Percentiles rank a stretch among this genome's conserved stretches.
These are phyloP conservation scores for Sinodicranocentrus sp. DNA, from an alignment of 2,888 invertebrate genomes.

Conservation along the genomic window DNA sequence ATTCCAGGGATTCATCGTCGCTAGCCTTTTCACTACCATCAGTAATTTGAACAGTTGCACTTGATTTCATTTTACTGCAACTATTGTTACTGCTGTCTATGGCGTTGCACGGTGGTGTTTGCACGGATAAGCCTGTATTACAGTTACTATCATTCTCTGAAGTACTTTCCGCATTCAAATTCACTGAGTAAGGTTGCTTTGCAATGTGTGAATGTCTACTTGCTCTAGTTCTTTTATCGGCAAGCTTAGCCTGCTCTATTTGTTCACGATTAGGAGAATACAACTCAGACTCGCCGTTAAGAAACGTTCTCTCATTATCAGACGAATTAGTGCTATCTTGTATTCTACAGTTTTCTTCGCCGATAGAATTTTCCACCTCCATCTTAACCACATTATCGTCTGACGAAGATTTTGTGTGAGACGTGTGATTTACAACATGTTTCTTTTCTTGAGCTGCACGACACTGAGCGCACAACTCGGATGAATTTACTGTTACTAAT, in stretches of 20 bases:
- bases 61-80: conserved; percentile 35
- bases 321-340: conserved; percentile 50
- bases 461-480: conserved; percentile 72
- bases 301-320: conserved; percentile 69
- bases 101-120: conserved; percentile 44
- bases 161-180: conserved; percentile 55
- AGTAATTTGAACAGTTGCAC: conserved; percentile 2
- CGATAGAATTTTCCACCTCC: conserved; percentile 59
- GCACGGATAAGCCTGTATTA: conserved; percentile 31
- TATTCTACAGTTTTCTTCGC: conserved; percentile 51
- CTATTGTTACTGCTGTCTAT: conserved; percentile 20
- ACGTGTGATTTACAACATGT: conserved; percentile 37
- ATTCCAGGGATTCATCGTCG: conserved; percentile 40
- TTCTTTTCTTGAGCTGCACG: conserved; percentile 68
- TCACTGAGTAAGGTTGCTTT: conserved; percentile 51
- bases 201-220: conserved; percentile 44
- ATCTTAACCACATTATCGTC: conserved; percentile 56
- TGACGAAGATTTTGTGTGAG: conserved; percentile 30
- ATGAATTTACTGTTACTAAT: conserved; percentile 46
- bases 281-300: conserved; percentile 66
- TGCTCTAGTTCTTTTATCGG: conserved; percentile 51
- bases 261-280: conserved; percentile 54
- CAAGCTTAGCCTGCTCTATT: conserved; percentile 29
- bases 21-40: conserved; percentile 37
- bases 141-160: conserved; percentile 35